Conservation (phyloP, 2,888 invertebrate species). For the Phrixothrix hirtus region DNA sequence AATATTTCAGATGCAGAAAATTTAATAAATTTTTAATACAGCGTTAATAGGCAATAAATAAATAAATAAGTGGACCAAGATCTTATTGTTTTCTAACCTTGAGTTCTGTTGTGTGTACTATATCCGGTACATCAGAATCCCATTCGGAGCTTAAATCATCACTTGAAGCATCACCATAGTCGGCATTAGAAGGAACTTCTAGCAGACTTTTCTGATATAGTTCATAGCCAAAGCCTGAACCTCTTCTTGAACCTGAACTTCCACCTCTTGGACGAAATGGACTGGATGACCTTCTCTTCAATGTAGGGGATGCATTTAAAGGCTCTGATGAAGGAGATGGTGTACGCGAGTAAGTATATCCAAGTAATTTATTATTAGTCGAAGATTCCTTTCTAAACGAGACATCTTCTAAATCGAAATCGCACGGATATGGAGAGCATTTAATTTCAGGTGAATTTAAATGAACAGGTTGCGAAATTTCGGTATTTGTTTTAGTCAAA, state of each 20-base stretch:
- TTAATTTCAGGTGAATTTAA: constrained; percentile 41
- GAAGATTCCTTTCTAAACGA: neutral
- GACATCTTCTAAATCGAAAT: constrained; percentile 41
- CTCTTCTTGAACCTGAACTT: constrained; percentile 36
- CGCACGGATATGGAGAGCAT: constrained; percentile 53
- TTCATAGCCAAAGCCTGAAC: constrained; percentile 63
- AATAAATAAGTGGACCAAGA: too few relatives aligned
- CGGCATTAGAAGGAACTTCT: constrained; percentile 74
- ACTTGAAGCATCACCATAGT: constrained; percentile 88
- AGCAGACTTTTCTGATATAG: constrained; percentile 78
- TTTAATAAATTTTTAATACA: too few relatives aligned
- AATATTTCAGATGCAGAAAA: too few relatives aligned
- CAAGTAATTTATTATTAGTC: neutral
- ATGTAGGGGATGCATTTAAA: constrained; percentile 21
- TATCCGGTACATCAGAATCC: constrained; percentile 79
- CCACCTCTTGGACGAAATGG: constrained; percentile 39
- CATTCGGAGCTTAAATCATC: constrained; percentile 91
- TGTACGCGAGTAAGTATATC: constrained; percentile 42
- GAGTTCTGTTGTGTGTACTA: constrained; percentile 36
- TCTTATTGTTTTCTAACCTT: constrained; percentile 49
- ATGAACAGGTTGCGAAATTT: too few relatives aligned
- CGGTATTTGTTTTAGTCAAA: too few relatives aligned
- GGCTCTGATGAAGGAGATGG: constrained; percentile 44
- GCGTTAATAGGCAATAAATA: too few relatives aligned
- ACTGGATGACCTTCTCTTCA: constrained; percentile 37